A percentile compares a stretch with the other conserved stretches of the same genome.
These are phyloP conservation scores for Hirtodrosophila trivittata DNA, from an alignment of 2,888 invertebrate genomes.

Conservation along the genomic window DNA sequence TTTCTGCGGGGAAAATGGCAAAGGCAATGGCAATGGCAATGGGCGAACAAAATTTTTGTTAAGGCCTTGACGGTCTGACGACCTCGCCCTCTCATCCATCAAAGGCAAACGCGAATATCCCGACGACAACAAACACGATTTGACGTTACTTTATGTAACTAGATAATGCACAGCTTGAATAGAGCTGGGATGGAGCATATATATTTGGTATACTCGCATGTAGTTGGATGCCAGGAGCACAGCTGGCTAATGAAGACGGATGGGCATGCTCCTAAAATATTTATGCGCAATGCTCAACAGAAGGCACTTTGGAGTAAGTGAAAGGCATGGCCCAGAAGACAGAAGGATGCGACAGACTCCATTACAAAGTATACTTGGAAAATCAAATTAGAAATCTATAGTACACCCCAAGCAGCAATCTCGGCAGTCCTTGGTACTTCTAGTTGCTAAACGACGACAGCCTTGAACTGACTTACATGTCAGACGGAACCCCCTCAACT, in stretches of 20 bases:
- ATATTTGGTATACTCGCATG: not conserved
- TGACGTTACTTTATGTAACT: constrained; percentile 44
- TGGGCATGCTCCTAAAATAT: constrained; percentile 64
- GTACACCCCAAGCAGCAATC: constrained; percentile 10
- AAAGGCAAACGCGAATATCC: constrained; percentile 32
- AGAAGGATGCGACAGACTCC: constrained; percentile 16
- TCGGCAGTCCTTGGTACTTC: not conserved
- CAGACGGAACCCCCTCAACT: too few relatives aligned
- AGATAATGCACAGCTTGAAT: constrained; percentile 42
- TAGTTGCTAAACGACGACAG: constrained; percentile 3
- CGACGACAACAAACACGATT: constrained; percentile 45
- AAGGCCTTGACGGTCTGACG: constrained; percentile 8
- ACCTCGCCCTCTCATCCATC: constrained; percentile 39
- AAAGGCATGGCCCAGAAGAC: constrained; percentile 22
- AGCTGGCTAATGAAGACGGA: constrained; percentile 68
- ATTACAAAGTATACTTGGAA: constrained; percentile 33
- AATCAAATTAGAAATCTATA: constrained; percentile 47
- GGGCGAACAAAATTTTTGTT: constrained; percentile 25
- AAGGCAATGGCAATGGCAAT: constrained; percentile 44
- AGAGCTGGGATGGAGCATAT: constrained; percentile 4
- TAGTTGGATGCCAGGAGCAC: constrained; percentile 21
- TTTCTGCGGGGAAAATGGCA: constrained; percentile 60
- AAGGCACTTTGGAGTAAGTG: constrained; percentile 48
- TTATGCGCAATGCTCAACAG: constrained; percentile 44
- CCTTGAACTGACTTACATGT: constrained; percentile 2